Percentiles rank a stretch among this genome's conserved stretches.
These are phyloP conservation scores for Peromyscus leucopus DNA, from an alignment of 2,113 vertebrate genomes.

Conservation along the genomic window DNA sequence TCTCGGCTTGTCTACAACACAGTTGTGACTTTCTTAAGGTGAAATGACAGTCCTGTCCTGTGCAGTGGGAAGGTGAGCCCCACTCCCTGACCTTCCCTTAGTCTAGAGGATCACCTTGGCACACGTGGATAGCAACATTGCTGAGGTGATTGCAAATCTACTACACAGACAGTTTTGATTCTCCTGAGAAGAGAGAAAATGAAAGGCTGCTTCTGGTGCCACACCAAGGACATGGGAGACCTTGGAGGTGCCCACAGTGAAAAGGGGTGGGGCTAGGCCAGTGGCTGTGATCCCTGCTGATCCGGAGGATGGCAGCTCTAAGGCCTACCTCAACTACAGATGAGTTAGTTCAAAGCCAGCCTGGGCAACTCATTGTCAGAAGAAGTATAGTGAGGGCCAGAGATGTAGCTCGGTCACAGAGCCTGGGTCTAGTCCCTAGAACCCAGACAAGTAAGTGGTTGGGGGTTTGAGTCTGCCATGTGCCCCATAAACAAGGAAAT, in stretches of 20 bases:
- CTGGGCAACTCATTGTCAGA: neutral
- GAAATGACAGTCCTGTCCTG: neutral
- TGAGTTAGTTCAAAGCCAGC: neutral
- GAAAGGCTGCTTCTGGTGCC: neutral
- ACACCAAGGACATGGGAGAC: slow-evolving; percentile 14
- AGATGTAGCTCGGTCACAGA: neutral
- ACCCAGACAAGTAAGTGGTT: neutral
- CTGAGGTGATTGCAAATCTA: neutral
- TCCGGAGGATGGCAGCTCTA: neutral
- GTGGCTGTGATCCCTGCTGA: neutral
- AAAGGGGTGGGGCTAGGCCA: neutral
- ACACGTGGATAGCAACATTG: neutral
- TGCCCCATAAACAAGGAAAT: slow-evolving; percentile 12
- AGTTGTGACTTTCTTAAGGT: neutral
- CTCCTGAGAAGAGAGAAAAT: neutral
- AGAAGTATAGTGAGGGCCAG: neutral
- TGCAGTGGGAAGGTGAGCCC: neutral
- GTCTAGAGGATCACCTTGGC: neutral
- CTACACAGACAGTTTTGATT: neutral
- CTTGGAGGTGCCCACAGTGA: neutral
- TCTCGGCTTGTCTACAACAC: neutral
- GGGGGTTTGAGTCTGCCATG: neutral
- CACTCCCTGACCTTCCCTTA: neutral
- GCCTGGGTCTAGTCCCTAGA: neutral
- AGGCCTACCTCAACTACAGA: neutral